Conservation (phyloP, 2,113 vertebrate species). For the Chaetura pelagica region DNA sequence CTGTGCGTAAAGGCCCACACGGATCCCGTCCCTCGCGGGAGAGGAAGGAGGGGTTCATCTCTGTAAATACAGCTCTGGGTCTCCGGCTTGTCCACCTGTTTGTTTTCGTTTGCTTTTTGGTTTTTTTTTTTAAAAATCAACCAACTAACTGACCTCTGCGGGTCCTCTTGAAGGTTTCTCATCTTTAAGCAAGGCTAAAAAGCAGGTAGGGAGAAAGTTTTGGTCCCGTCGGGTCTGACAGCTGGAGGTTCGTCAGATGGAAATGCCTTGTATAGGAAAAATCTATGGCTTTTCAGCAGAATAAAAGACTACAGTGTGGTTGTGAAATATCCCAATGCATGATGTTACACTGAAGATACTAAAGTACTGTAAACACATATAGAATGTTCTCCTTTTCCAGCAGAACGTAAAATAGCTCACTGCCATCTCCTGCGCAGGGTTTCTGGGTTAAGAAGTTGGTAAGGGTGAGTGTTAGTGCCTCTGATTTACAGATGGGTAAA, state of each 20-base stretch:
- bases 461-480: accelerated
- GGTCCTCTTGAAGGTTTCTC: too few species aligned
- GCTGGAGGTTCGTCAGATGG: accelerated
- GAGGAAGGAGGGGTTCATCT: not conserved
- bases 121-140: too few species aligned
- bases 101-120: accelerated
- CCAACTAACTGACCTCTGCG: not conserved
- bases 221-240: not conserved
- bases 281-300: accelerated
- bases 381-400: accelerated
- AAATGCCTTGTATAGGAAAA: not conserved
- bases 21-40: accelerated
- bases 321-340: accelerated
- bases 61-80: accelerated
- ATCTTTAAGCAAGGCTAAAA: accelerated
- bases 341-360: not conserved
- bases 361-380: not conserved
- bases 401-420: not conserved
- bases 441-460: not conserved
- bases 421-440: not conserved
- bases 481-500: not conserved
- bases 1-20: too few species aligned
- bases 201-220: not conserved
- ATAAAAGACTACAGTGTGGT: accelerated
- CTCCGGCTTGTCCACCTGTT: accelerated